phyloP scores from a whole-genome alignment of 1,140 invertebrate species.

The Odontomachus brunneus region DNA sequence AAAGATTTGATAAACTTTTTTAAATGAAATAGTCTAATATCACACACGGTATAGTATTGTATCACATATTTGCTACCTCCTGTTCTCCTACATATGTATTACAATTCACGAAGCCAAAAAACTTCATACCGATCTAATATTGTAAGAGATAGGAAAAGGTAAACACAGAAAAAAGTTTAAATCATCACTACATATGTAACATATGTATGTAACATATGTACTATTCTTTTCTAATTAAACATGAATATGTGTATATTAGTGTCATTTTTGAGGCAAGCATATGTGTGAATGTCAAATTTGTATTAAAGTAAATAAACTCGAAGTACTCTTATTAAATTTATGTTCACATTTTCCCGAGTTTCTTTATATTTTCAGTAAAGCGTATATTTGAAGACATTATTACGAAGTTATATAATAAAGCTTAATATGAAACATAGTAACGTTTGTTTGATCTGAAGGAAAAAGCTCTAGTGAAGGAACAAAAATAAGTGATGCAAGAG shows the following conservation, averaged over 20 bases:
- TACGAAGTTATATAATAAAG: neutral
- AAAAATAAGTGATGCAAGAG: neutral
- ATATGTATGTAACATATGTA: conserved; percentile 71
- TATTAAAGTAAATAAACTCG: conserved; percentile 84
- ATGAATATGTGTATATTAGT: conserved; percentile 75
- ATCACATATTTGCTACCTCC: conserved; percentile 60
- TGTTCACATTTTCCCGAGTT: conserved; percentile 58
- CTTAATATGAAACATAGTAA: neutral
- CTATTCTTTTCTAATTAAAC: conserved; percentile 74
- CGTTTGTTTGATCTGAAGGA: neutral
- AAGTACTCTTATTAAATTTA: conserved; percentile 79
- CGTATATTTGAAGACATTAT: neutral
- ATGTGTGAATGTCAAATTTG: conserved; percentile 83
- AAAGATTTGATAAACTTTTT: conserved; percentile 48
- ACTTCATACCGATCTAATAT: conserved; percentile 58
- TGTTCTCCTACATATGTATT: conserved; percentile 57
- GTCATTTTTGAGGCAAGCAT: conserved; percentile 78
- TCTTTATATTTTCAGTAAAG: neutral
- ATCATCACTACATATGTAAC: no score
- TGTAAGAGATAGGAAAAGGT: conserved; percentile 60
- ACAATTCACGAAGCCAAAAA: conserved; percentile 56
- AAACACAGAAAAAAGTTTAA: conserved; percentile 34
- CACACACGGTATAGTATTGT: conserved; percentile 43
- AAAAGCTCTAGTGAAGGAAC: neutral
- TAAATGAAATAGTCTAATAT: conserved; percentile 6